Evolutionary conservation across 1,140 invertebrate species (phyloP), one percentile per base, ranked within the genome.

Genomic region (Rhopalosiphum maidis): DNA sequence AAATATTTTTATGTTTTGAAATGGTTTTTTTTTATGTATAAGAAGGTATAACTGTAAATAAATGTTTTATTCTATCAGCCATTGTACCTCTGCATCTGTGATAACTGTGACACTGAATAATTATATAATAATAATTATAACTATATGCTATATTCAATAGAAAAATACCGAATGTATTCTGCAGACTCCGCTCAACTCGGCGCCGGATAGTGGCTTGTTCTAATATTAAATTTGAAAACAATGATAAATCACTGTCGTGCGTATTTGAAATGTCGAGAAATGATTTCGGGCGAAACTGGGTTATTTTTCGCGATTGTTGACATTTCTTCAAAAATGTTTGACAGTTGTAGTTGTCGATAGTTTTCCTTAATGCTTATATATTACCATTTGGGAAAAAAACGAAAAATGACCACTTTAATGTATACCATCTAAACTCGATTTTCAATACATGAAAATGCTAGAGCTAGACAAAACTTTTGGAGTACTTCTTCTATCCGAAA

Each of bases 341-440:
- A 77, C 30, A 77, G 60, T n/a, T 77, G 60, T 77, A 77, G 55
- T 77, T n/a, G 60, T 77, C 60, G 30, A 77, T 77, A 77, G 60
- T 77, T 77, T n/a, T 77, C n/a, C 60, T 77, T 77, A 77, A n/a
- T 77, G n/a, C 30, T 77, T 60, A 25, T 77, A 77, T n/a, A 77
- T 77, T n/a, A 77, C 60, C 60, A 77, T 77, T 77, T 77, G n/a
- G n/a, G n/a, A 68, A 15, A 35, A 77, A 77, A 77, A n/a, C 60
- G 30, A 77, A 77, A 77, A 77, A 77, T 77, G 30, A 77, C 60
- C 60, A 18, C 60, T 77, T 77, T n/a, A 35, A 77, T n/a, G 60
- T 77, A 51, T 51, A 77, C 30, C 60, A 35, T 35, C 60, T 77
- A 77, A 68, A 77, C 30, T 77, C 30, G 30, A 77, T 77, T 77